A percentile compares a stretch with the other conserved stretches of the same genome.
These are phyloP conservation scores for Carollia perspicillata DNA, from an alignment of 2,113 vertebrate genomes.

Conservation along the genomic window DNA sequence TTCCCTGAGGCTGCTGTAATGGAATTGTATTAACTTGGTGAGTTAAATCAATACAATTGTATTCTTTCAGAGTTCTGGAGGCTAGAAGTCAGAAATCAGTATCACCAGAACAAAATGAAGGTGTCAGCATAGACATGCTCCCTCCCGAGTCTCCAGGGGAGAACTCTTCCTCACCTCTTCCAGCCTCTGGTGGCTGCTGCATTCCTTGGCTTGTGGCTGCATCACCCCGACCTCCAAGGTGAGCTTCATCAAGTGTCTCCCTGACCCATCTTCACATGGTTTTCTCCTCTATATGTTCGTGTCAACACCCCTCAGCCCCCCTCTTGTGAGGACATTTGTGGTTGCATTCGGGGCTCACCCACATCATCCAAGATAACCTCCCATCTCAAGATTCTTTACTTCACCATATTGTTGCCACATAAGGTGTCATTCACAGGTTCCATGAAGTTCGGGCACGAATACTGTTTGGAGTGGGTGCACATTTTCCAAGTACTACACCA, in stretches of 20 bases:
- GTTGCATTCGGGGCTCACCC: not conserved
- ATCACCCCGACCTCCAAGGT: too few species aligned
- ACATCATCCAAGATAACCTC: not conserved
- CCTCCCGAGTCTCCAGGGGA: not conserved
- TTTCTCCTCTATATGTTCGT: not conserved
- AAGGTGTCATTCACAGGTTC: not conserved
- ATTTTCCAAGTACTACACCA: not conserved
- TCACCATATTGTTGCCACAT: not conserved
- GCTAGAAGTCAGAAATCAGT: not conserved
- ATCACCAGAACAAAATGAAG: not conserved
- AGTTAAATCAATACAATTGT: not conserved
- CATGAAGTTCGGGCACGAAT: not conserved
- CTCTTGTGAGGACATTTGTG: not conserved
- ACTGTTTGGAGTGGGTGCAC: too few species aligned
- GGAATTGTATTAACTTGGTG: not conserved
- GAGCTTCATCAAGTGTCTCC: not conserved
- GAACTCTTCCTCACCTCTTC: not conserved
- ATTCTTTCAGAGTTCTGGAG: not conserved
- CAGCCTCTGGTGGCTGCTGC: not conserved
- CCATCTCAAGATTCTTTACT: not conserved
- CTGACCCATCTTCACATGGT: too few species aligned
- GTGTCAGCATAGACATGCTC: fast-evolving
- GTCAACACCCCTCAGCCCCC: fast-evolving
- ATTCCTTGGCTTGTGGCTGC: not conserved
- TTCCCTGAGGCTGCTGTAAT: not conserved